Evolutionary conservation across 2,888 invertebrate genomes (phyloP).

Genomic region (Idaea biselata): DNA sequence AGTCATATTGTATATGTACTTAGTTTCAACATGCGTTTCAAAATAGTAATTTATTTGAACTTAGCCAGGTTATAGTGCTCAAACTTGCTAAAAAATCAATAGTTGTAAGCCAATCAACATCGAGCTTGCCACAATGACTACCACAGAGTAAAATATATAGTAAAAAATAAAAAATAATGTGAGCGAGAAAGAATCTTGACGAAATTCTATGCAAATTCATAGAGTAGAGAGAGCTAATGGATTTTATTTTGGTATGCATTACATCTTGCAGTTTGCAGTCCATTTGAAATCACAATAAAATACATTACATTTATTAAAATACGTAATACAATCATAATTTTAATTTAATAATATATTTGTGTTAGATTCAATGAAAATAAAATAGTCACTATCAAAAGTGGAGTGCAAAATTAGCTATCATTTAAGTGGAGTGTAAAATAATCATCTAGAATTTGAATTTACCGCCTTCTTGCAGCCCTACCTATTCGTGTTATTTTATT

Average conservation of each 20-base stretch:
- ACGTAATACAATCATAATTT: no score
- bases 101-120: not conserved
- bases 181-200: not conserved
- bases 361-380: no score
- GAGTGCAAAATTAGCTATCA: no score
- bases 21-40: not conserved
- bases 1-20: not conserved
- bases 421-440: no score
- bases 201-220: not conserved
- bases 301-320: no score
- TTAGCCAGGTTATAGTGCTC: not conserved
- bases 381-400: no score
- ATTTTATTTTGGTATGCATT: not conserved
- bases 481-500: constrained; percentile 41
- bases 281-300: no score
- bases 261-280: no score
- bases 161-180: not conserved
- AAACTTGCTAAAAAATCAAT: not conserved
- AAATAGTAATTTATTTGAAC: not conserved
- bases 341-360: no score
- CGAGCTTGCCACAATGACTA: not conserved
- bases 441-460: constrained; percentile 43
- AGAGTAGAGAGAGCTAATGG: not conserved
- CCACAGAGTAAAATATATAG: not conserved
- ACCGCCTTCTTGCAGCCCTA: constrained; percentile 40